These are phyloP conservation scores for Chitala chitala DNA, from an alignment of 2,113 vertebrate genomes.

Conservation along the genomic window DNA sequence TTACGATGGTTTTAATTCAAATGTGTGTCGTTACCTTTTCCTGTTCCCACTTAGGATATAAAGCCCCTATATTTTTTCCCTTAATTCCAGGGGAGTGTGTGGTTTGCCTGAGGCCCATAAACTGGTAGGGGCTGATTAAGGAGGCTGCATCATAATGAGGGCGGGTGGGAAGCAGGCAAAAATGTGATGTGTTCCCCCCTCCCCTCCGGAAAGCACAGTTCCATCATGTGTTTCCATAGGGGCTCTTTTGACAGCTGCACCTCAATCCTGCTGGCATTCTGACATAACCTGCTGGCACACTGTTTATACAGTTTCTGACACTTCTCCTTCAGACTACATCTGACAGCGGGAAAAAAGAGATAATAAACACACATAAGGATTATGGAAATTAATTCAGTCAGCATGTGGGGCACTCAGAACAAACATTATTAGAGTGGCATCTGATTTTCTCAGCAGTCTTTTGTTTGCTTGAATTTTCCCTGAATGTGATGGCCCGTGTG, in stretches of 20 bases:
- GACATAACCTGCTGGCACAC: neutral
- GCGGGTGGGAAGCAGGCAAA: neutral
- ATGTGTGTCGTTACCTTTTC: neutral
- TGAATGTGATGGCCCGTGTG: no score
- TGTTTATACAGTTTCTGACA: neutral
- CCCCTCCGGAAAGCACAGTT: no score
- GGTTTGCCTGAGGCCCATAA: neutral
- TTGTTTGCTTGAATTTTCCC: neutral
- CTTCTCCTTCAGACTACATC: neutral
- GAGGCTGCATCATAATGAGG: neutral
- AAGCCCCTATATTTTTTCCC: neutral
- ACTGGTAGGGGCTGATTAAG: neutral
- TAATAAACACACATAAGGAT: neutral
- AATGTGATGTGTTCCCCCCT: no score
- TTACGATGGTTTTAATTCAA: neutral
- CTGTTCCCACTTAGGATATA: neutral
- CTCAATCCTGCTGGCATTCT: no score
- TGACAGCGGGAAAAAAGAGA: neutral
- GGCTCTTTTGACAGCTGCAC: no score
- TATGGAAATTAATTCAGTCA: neutral
- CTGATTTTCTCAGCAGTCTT: neutral
- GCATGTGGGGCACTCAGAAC: neutral
- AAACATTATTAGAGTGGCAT: neutral
- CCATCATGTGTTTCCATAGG: no score
- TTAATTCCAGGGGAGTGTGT: neutral